A percentile compares a stretch with the other conserved stretches of the same genome.
phyloP scores from a whole-genome alignment of 2,888 invertebrate species.

The Prionchulus punctatus region DNA sequence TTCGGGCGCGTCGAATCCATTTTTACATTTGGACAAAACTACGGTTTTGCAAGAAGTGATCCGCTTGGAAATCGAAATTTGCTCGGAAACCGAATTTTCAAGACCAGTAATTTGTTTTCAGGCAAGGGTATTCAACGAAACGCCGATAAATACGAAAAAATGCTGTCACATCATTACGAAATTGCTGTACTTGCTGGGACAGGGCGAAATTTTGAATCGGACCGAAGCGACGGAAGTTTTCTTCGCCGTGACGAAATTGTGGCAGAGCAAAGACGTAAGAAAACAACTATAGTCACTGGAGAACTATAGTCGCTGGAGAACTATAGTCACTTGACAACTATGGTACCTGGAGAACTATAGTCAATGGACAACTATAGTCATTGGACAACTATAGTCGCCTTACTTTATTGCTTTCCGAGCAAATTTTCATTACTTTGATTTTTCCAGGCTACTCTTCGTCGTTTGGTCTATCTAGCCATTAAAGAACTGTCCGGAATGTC shows the following conservation, averaged over 20 bases:
- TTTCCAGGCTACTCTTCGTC: conserved; percentile 52
- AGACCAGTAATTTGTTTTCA: conserved; percentile 20
- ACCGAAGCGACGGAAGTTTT: conserved; percentile 96
- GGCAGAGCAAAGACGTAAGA: conserved; percentile 77
- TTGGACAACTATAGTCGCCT: no score
- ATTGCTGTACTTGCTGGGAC: conserved; percentile 53
- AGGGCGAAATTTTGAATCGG: conserved; percentile 72
- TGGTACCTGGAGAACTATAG: conserved; percentile 2
- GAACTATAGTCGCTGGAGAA: no score
- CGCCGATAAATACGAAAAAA: conserved; percentile 89
- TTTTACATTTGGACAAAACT: conserved; percentile 82
- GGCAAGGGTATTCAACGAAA: conserved; percentile 90
- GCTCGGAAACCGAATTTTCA: background rate
- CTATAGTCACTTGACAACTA: no score
- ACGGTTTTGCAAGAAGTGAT: conserved; percentile 72
- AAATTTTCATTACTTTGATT: no score
- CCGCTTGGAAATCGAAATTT: background rate
- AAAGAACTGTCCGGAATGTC: conserved; percentile 80
- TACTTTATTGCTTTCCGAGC: conserved; percentile 6
- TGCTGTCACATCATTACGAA: conserved; percentile 89
- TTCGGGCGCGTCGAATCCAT: conserved; percentile 57
- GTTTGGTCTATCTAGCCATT: conserved; percentile 82
- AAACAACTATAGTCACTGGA: conserved; percentile 11
- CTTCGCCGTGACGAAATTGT: conserved; percentile 97
- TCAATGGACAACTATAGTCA: no score